Evolutionary conservation across 2,113 vertebrate species (phyloP).

Genomic region (Anser brachyrhynchus): DNA sequence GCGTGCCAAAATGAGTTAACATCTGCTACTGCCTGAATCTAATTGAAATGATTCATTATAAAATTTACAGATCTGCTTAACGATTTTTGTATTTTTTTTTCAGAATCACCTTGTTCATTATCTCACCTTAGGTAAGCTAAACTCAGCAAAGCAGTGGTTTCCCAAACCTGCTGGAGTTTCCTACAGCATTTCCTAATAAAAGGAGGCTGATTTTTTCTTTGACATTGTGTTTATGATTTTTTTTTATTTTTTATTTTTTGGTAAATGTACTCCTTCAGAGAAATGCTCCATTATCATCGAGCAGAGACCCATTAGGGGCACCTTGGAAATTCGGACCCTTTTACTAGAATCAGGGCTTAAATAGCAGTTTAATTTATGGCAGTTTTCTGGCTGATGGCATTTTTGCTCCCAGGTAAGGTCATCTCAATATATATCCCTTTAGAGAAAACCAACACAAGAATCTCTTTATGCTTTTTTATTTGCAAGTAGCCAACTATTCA

Average conservation of each 20-base stretch:
- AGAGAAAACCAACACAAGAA: constrained; percentile 30
- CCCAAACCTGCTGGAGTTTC: not conserved
- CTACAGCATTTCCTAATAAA: not conserved
- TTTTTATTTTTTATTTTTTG: not conserved
- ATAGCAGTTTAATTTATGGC: constrained; percentile 65
- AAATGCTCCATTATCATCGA: constrained; percentile 43
- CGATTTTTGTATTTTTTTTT: constrained; percentile 76
- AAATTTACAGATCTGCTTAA: constrained; percentile 77
- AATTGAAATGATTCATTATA: constrained; percentile 80
- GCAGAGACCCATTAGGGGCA: constrained; percentile 53
- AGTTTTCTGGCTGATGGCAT: constrained; percentile 57
- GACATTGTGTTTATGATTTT: not conserved
- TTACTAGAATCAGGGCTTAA: constrained; percentile 56
- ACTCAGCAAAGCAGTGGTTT: constrained; percentile 3
- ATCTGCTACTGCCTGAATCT: constrained; percentile 75
- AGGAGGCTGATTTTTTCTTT: not conserved
- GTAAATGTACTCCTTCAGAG: not conserved
- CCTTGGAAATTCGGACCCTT: constrained; percentile 74
- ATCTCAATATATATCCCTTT: constrained; percentile 44
- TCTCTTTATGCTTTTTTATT: constrained; percentile 43
- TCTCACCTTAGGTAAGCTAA: constrained; percentile 27
- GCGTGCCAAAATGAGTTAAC: constrained; percentile 67
- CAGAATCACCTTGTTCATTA: constrained; percentile 70
- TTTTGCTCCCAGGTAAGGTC: constrained; percentile 74
- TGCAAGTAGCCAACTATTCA: constrained; percentile 62